Conservation (phyloP, 64 coral and sea anemone genomes). For the Anthopleura sola region DNA sequence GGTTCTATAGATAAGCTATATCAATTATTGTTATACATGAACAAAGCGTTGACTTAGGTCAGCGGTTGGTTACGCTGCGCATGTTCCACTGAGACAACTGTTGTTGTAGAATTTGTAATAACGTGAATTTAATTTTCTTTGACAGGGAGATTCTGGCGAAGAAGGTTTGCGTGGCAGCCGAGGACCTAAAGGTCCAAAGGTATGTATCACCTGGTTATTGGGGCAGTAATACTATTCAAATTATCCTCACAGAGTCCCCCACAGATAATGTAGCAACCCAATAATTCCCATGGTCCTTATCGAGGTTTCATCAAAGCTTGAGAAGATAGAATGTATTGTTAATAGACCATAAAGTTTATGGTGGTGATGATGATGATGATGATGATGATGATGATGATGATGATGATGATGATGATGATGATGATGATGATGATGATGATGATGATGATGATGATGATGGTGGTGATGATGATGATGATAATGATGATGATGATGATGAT, state of each 20-base stretch:
- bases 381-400: neutral
- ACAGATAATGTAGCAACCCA: neutral
- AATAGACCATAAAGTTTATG: no score
- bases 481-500: neutral
- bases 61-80: no score
- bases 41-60: no score
- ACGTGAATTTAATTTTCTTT: neutral
- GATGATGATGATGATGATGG: neutral
- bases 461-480: neutral
- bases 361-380: neutral
- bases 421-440: neutral
- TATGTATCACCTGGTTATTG: neutral
- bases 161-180: constrained; percentile 28
- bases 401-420: neutral
- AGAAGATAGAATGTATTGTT: no score
- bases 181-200: constrained; percentile 55
- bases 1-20: no score
- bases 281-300: no score
- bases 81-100: no score
- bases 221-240: neutral
- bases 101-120: neutral
- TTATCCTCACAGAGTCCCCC: no score
- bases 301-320: no score
- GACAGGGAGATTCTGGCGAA: constrained; percentile 48
- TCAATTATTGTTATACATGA: no score